Percentiles rank a stretch among this genome's conserved stretches.
These are phyloP conservation scores for Psittacus erithacus DNA, from an alignment of 2,113 vertebrate genomes.

Conservation along the genomic window DNA sequence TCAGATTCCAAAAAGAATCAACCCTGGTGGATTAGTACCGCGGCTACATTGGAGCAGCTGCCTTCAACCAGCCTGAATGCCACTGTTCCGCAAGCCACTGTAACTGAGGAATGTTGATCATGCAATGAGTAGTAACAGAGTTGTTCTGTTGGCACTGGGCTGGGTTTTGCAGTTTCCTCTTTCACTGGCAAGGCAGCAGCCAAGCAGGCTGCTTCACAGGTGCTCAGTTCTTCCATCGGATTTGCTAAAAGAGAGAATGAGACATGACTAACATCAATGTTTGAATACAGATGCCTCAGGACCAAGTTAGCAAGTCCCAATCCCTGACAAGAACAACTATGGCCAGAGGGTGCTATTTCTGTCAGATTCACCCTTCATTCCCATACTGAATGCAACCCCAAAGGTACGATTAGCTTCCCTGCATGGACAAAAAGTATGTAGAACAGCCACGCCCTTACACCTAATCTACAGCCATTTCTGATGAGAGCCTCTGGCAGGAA, in stretches of 20 bases:
- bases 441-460: background rate
- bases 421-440: background rate
- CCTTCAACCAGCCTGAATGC: background rate
- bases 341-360: background rate
- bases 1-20: slow-evolving; percentile 51
- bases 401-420: background rate
- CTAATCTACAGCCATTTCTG: background rate
- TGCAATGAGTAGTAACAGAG: slow-evolving; percentile 3
- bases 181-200: slow-evolving; percentile 10
- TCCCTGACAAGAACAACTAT: background rate
- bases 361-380: background rate
- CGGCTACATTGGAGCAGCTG: background rate
- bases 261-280: background rate
- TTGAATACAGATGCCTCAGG: background rate
- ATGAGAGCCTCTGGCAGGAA: background rate
- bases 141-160: background rate
- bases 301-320: background rate
- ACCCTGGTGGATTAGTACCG: background rate
- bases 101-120: background rate
- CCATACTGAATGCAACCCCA: background rate
- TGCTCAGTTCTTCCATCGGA: slow-evolving; percentile 95
- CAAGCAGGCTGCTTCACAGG: slow-evolving; percentile 4
- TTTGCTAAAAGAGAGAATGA: slow-evolving; percentile 82
- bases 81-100: background rate
- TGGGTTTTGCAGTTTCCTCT: background rate